Percentiles rank a stretch among this genome's conserved stretches.
These are phyloP conservation scores for Leontopithecus rosalia DNA, from an alignment of 2,797 vertebrate genomes.

Conservation along the genomic window DNA sequence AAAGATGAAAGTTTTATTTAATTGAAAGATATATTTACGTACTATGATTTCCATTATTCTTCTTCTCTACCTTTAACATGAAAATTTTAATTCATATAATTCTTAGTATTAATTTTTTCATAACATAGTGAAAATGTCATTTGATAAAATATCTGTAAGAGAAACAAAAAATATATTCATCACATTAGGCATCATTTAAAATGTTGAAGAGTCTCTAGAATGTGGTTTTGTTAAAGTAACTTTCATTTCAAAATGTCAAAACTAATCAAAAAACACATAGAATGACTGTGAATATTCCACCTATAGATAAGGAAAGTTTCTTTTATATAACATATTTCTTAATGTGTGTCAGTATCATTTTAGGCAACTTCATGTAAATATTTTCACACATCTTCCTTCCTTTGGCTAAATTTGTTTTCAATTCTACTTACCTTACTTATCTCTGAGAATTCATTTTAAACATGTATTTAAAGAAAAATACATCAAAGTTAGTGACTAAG, in stretches of 20 bases:
- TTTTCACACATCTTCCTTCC: conserved; percentile 47
- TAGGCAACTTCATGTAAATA: conserved; percentile 51
- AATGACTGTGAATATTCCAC: conserved; percentile 37
- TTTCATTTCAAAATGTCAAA: conserved; percentile 77
- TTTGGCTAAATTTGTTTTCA: conserved; percentile 58
- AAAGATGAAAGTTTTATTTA: neutral
- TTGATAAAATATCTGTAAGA: neutral
- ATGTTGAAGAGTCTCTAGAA: conserved; percentile 23
- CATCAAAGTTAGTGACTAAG: neutral
- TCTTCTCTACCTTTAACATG: neutral
- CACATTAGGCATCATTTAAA: conserved; percentile 48
- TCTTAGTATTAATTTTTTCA: neutral
- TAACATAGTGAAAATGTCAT: neutral
- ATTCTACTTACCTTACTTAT: conserved; percentile 34
- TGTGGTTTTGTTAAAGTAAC: conserved; percentile 48
- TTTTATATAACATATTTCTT: conserved; percentile 54
- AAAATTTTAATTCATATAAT: neutral
- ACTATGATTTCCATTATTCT: neutral
- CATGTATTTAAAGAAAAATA: conserved; percentile 25
- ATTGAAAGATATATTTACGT: neutral
- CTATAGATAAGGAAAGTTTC: conserved; percentile 56
- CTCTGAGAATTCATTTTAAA: conserved; percentile 57
- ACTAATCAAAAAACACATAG: conserved; percentile 59
- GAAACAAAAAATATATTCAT: neutral
- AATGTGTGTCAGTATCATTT: conserved; percentile 44